Percentiles rank a stretch among this genome's conserved stretches.
These are phyloP conservation scores for Myotis findleyi DNA, from an alignment of 2,797 vertebrate species.

Conservation along the genomic window DNA sequence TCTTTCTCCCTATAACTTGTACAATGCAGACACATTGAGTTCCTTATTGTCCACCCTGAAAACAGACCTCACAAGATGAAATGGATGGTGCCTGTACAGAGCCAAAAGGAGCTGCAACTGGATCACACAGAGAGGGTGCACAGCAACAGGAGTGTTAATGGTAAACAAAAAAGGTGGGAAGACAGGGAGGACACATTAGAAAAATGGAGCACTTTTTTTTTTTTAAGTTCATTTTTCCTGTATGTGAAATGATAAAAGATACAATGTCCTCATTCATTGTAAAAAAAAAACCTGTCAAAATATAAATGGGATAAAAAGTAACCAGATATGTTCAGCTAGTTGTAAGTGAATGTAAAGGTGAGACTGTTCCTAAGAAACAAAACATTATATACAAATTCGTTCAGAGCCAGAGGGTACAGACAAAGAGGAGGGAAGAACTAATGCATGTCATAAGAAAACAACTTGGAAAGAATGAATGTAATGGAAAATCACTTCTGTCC, in stretches of 20 bases:
- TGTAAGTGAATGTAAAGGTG: neutral
- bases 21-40: neutral
- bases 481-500: slow-evolving; percentile 65
- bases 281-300: neutral
- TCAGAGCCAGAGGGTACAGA: slow-evolving; percentile 45
- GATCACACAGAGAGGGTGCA: rapidly evolving
- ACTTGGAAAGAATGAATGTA: slow-evolving; percentile 32
- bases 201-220: neutral
- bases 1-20: neutral
- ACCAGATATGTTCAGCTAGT: neutral
- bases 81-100: neutral
- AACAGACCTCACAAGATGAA: neutral
- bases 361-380: slow-evolving; percentile 8
- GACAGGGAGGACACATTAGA: neutral
- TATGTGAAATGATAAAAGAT: neutral
- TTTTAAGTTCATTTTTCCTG: neutral
- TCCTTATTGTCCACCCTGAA: neutral
- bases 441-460: neutral
- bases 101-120: neutral
- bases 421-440: neutral
- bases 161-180: neutral
- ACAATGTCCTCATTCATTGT: neutral
- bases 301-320: slow-evolving; percentile 28
- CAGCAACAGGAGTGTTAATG: neutral
- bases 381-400: slow-evolving; percentile 14